These are phyloP conservation scores for Zhengitettix transpicula DNA, from an alignment of 2,888 invertebrate species.

Conservation along the genomic window DNA sequence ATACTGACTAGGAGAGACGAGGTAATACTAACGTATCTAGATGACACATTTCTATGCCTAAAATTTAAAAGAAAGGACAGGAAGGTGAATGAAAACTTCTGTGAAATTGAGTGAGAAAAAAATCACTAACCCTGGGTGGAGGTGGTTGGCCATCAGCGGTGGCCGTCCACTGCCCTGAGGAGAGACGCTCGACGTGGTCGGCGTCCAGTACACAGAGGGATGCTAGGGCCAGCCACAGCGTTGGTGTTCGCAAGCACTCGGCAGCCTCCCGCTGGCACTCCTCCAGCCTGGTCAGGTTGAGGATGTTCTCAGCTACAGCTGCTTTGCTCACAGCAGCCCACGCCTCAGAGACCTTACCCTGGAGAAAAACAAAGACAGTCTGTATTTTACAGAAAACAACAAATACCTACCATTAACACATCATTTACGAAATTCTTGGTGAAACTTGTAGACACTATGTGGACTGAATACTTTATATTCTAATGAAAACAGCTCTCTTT, in stretches of 20 bases:
- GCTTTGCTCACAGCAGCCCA: slow-evolving; percentile 82
- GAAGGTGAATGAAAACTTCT: too few relatives aligned
- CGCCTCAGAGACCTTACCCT: slow-evolving; percentile 70
- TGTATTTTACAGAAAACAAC: too few relatives aligned
- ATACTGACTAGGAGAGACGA: too few relatives aligned
- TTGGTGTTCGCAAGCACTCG: slow-evolving; percentile 66
- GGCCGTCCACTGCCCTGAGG: slow-evolving; percentile 65
- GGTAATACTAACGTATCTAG: too few relatives aligned
- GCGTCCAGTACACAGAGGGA: slow-evolving; percentile 85
- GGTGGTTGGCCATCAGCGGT: slow-evolving; percentile 21
- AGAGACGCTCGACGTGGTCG: slow-evolving; percentile 70
- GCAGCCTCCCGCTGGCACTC: slow-evolving; percentile 58
- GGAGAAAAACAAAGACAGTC: slow-evolving; percentile 16
- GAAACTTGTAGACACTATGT: too few relatives aligned
- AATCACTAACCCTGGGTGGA: slow-evolving; percentile 18
- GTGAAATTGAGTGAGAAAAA: too few relatives aligned
- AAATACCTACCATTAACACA: too few relatives aligned
- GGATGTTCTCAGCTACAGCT: slow-evolving; percentile 72
- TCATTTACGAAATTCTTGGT: too few relatives aligned
- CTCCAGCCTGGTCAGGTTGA: slow-evolving; percentile 63
- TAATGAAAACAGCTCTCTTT: too few relatives aligned
- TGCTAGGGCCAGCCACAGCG: slow-evolving; percentile 83
- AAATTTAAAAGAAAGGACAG: too few relatives aligned
- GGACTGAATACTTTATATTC: too few relatives aligned
- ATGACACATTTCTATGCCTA: too few relatives aligned